Evolutionary conservation across 2,888 invertebrate species (phyloP), one percentile per base, ranked within the genome.

Genomic region (Dryadula phaetusa): DNA sequence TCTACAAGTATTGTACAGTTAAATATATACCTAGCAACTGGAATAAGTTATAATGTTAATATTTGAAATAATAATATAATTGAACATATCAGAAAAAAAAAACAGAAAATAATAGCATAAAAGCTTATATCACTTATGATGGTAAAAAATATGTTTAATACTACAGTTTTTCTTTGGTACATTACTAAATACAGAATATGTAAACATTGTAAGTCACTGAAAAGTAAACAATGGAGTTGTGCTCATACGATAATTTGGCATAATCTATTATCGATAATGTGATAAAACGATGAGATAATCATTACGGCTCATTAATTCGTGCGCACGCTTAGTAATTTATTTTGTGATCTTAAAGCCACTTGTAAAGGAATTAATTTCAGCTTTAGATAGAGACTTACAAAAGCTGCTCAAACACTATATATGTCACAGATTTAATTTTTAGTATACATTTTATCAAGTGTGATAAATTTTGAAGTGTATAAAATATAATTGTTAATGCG

Each of bases 281-380:
- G 28, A 60, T 44, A 67, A 56, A 54, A 53, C 52, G 56, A 63
- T 63, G n/a, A 65, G 62, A 60, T 58, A 25, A 40, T 61, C 18
- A 37, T 53, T 65, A 68, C 40, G 16, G 32, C 42, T 66, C 47
- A 64, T 68, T 68, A 61, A 68, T 70, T 68, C 68, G n/a, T 42
- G 34, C 63, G 63, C 70, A 70, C 70, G 70, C 54, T 61, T 56
- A 54, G 20, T 28, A 37, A 63, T 61, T 63, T 66, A 56, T 66
- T 68, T 67, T 44, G 53, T 65, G 42, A 54, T 34, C 32, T 37
- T 10, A 49, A 14, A 60, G 44, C 44, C 40, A 54, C 20, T 40
- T 20, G 22, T 61, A 47, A 37, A n/a, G 37, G 32, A 20, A 49
- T 65, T 54, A 28, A 61, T 66, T 62, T 69, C 52, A 46, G 56